phyloP scores from a whole-genome alignment of 2,888 invertebrate genomes.

The Venusia cambrica region DNA sequence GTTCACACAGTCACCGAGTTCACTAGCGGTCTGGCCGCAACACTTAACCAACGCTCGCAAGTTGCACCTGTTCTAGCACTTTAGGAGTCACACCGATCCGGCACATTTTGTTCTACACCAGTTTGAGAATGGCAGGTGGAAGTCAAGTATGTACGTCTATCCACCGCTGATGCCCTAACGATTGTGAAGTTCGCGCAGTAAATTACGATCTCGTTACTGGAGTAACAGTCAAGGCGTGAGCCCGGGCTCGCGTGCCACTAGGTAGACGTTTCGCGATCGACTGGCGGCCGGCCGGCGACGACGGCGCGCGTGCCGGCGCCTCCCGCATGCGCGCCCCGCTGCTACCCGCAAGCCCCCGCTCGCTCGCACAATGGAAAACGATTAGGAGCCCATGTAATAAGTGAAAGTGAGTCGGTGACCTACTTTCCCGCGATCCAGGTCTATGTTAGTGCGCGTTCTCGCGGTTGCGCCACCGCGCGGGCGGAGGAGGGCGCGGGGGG shows the following conservation, averaged over 20 bases:
- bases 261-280: conserved; percentile 72
- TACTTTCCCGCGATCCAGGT: conserved; percentile 96
- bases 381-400: conserved; percentile 91
- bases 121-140: conserved; percentile 38
- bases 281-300: conserved; percentile 75
- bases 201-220: conserved; percentile 67
- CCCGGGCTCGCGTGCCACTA: conserved; percentile 63
- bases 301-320: conserved; percentile 77
- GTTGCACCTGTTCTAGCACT: conserved; percentile 78
- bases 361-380: conserved; percentile 86
- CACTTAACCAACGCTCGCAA: conserved; percentile 75
- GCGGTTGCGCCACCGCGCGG: conserved; percentile 77
- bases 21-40: conserved; percentile 78
- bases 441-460: conserved; percentile 89
- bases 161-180: conserved; percentile 40
- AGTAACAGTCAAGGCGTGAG: conserved; percentile 43
- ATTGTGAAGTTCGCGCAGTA: conserved; percentile 60
- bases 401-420: conserved; percentile 95
- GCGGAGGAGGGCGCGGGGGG: conserved; percentile 79
- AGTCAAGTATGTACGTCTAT: conserved; percentile 45
- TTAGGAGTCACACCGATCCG: conserved; percentile 73
- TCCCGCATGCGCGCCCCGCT: conserved; percentile 77
- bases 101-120: conserved; percentile 68
- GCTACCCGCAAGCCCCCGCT: conserved; percentile 74
- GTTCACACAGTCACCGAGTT: conserved; percentile 80